These are phyloP conservation scores for Neosalanx taihuensis DNA, from an alignment of 2,797 vertebrate species.

Conservation along the genomic window DNA sequence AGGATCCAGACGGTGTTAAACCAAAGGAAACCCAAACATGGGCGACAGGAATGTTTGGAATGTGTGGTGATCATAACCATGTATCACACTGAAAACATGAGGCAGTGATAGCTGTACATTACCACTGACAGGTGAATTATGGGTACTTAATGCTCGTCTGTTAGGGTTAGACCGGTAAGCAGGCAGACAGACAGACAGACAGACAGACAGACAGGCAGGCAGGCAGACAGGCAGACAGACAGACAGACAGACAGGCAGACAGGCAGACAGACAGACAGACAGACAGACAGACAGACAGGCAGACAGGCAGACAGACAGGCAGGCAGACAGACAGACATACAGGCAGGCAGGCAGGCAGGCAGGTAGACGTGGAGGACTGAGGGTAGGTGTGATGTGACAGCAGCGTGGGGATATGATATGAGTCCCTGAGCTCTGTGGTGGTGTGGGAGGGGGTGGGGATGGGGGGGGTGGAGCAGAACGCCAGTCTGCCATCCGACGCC, in stretches of 20 bases:
- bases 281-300: neutral
- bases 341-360: neutral
- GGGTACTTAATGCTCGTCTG: neutral
- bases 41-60: constrained; percentile 1
- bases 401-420: neutral
- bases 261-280: neutral
- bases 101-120: neutral
- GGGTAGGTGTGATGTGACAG: constrained; percentile 13
- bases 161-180: neutral
- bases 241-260: too few relatives aligned
- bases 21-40: constrained; percentile 9
- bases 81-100: neutral
- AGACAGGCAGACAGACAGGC: neutral
- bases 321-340: neutral
- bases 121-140: constrained; percentile 5
- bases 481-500: neutral
- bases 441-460: too few relatives aligned
- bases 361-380: neutral
- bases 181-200: too few relatives aligned
- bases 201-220: too few relatives aligned
- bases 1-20: neutral
- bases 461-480: neutral
- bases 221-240: too few relatives aligned
- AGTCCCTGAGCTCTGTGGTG: constrained; percentile 12
- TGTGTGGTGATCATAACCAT: constrained; percentile 10